Evolutionary conservation across 2,797 vertebrate species (phyloP).

Genomic region (Urosaurus nigricauda): DNA sequence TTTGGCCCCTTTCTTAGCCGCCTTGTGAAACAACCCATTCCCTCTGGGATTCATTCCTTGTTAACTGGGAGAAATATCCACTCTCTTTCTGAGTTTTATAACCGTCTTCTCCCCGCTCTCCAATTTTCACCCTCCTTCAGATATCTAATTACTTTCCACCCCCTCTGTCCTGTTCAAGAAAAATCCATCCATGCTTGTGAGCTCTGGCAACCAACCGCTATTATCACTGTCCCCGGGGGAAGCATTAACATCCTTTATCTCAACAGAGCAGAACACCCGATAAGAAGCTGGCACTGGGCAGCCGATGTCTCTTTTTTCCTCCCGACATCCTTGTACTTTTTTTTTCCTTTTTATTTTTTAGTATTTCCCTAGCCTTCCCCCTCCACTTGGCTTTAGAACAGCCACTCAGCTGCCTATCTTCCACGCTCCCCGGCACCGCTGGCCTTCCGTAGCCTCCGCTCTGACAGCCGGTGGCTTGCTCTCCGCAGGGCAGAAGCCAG

Average conservation of each 20-base stretch:
- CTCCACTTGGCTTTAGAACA: neutral
- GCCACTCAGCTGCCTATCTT: neutral
- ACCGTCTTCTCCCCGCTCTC: neutral
- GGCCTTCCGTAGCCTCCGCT: neutral
- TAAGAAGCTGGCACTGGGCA: neutral
- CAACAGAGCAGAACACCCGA: conserved; percentile 13
- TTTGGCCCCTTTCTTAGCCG: neutral
- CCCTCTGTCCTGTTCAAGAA: too few species aligned
- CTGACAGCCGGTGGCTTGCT: neutral
- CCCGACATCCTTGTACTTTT: neutral
- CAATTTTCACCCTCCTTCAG: neutral
- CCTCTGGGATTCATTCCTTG: neutral
- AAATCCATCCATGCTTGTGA: neutral
- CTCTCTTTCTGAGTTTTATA: neutral
- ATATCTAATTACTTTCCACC: conserved; percentile 11
- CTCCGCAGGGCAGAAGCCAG: neutral
- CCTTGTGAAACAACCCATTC: neutral
- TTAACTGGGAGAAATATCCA: neutral
- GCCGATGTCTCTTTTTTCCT: neutral
- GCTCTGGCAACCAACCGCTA: neutral
- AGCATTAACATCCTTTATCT: conserved; percentile 43
- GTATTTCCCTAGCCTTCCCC: too few species aligned
- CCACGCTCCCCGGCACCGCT: neutral
- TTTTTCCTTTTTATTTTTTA: too few species aligned
- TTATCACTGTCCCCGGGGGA: conserved; percentile 7